Percentiles rank a stretch among this genome's conserved stretches.
Evolutionary conservation across 1,140 invertebrate genomes (phyloP).

Genomic region (Asbolus verrucosus): DNA sequence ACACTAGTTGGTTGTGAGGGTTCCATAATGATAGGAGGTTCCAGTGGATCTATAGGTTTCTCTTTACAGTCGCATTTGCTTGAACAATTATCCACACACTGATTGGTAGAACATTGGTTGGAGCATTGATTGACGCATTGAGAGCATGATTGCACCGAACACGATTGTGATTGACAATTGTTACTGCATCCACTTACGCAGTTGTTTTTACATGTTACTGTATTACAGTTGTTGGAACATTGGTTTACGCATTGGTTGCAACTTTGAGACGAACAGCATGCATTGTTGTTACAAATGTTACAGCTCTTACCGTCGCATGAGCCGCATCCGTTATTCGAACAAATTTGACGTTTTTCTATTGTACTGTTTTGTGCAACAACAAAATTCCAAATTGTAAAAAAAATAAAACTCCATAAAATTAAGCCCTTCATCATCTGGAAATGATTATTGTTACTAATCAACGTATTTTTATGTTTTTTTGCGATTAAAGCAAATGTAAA

Average conservation of each 20-base stretch:
- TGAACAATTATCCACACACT: neutral
- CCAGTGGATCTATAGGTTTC: neutral
- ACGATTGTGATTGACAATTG: neutral
- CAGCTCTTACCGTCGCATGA: neutral
- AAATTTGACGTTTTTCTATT: slow-evolving; percentile 4
- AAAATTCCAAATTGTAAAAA: neutral
- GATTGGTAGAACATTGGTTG: neutral
- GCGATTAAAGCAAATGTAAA: no score
- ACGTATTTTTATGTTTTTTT: no score
- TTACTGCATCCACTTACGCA: neutral
- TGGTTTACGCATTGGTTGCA: slow-evolving; percentile 22
- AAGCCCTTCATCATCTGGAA: neutral
- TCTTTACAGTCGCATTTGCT: neutral
- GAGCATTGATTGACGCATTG: slow-evolving; percentile 4
- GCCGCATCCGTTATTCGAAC: slow-evolving; percentile 1
- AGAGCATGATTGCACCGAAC: neutral
- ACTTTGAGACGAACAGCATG: neutral
- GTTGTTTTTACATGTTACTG: neutral
- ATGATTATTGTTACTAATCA: neutral
- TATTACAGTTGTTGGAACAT: slow-evolving; percentile 11
- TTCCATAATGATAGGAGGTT: slow-evolving; percentile 1
- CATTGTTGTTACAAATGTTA: slow-evolving; percentile 3
- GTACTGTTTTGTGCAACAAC: neutral
- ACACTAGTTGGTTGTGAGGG: neutral
- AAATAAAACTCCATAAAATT: neutral